Evolutionary conservation across 1,140 invertebrate species (phyloP), one percentile per base, ranked within the genome.

Genomic region (Saxidomus purpurata): DNA sequence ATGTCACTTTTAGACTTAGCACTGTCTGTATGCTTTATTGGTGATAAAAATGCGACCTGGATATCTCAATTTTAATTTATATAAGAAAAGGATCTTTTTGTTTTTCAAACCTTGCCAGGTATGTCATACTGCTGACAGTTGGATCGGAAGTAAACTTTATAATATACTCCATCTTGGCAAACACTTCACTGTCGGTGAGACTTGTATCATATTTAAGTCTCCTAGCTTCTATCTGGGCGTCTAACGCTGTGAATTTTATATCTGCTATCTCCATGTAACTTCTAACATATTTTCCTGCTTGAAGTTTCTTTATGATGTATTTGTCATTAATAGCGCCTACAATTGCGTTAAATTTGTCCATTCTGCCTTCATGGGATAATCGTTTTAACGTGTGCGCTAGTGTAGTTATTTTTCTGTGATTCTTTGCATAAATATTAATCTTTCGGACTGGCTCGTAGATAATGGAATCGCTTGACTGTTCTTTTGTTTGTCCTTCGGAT

Each of bases 131-230:
- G 40, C 55, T 31, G 17, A 71, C 47, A 19, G 43, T 43, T 22
- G 86, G 86, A 43, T 88, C 49, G 9, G 61, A 43, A n/a, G 86
- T 88, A 36, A 36, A 88, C n/a, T 76, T 76, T 28, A 88, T 88
- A 34, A 59, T 52, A 11, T 63, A n/a, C 17, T 71, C 47, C 74
- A 80, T 88, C 67, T 88, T 19, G 28, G 22, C 25, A 31, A 85
- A 85, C 36, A 47, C 38, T 13, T 85, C 63, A 80, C 52, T 6
- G 13, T 61, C 59, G 25, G 38, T 61, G 8, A 49, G 25, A 67
- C 15, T 40, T 49, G 34, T 85, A 6, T 71, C 38, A 34, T 85
- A 71, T 34, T 47, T 47, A 22, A 69, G 38, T 49, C 67, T 61
- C 71, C 22, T 85, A 15, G 43, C 43, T n/a, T 52, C 82, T 49